Conservation (phyloP, 1,140 invertebrate species). For the Drosophila pachea region DNA sequence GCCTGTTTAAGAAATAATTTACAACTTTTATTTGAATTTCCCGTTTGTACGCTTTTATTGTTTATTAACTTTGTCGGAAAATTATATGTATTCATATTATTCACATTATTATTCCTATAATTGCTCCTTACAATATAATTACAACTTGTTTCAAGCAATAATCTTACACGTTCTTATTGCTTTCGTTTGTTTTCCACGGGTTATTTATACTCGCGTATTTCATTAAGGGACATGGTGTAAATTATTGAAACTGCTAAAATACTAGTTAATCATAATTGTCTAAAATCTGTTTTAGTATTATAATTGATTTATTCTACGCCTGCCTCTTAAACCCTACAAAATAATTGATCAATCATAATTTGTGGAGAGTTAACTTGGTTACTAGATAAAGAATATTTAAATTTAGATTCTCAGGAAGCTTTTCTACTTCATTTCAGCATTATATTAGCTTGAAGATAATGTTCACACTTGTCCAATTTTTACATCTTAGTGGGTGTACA, state of each 20-base stretch:
- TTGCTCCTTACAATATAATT: slow-evolving; percentile 59
- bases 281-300: slow-evolving; percentile 46
- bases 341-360: slow-evolving; percentile 48
- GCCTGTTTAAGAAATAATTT: too few relatives aligned
- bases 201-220: slow-evolving; percentile 27
- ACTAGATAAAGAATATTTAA: slow-evolving; percentile 26
- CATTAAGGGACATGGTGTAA: slow-evolving; percentile 54
- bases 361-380: slow-evolving; percentile 30
- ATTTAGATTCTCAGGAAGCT: slow-evolving; percentile 43
- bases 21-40: slow-evolving; percentile 5
- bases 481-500: slow-evolving; percentile 54
- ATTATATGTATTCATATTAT: slow-evolving; percentile 44
- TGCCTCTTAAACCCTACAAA: slow-evolving; percentile 46
- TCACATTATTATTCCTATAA: slow-evolving; percentile 61
- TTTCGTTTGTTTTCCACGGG: slow-evolving; percentile 50
- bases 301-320: slow-evolving; percentile 24
- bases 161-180: slow-evolving; percentile 61
- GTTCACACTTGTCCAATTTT: slow-evolving; percentile 72
- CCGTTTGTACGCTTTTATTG: slow-evolving; percentile 41
- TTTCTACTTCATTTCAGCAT: slow-evolving; percentile 64
- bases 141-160: slow-evolving; percentile 68
- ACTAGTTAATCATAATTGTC: slow-evolving; percentile 58
- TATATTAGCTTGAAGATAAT: slow-evolving; percentile 54
- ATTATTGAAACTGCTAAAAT: slow-evolving; percentile 74
- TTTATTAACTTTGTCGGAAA: slow-evolving; percentile 70